Evolutionary conservation across 2,797 vertebrate species (phyloP).

Genomic region (Thripadectes ignobilis): DNA sequence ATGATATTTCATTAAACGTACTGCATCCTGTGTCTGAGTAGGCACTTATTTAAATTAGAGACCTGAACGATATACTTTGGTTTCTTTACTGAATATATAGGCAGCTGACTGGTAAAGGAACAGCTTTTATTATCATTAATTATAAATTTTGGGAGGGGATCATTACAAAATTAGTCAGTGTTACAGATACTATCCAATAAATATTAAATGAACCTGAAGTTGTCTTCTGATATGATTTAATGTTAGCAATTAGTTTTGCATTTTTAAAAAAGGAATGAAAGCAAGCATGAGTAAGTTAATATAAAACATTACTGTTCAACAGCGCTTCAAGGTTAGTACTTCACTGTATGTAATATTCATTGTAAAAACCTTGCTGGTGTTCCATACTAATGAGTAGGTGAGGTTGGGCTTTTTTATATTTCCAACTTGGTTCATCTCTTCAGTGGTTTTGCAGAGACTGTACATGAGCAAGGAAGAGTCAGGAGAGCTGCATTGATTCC

Average conservation of each 20-base stretch:
- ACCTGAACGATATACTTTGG: neutral
- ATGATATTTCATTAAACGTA: neutral
- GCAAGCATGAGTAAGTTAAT: constrained; percentile 53
- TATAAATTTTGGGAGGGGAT: constrained; percentile 33
- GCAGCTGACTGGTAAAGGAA: neutral
- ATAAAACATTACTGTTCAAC: constrained; percentile 46
- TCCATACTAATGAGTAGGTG: constrained; percentile 48
- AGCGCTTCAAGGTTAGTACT: constrained; percentile 44
- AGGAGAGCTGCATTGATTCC: neutral
- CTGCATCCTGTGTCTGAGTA: neutral
- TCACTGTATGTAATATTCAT: constrained; percentile 40
- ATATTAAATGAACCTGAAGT: constrained; percentile 60
- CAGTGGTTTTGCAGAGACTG: neutral
- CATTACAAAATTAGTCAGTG: constrained; percentile 41
- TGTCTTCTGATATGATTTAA: constrained; percentile 51
- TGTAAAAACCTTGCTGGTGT: constrained; percentile 16
- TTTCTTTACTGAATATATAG: neutral
- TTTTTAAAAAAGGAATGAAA: constrained; percentile 49
- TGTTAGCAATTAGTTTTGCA: constrained; percentile 59
- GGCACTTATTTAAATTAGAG: neutral
- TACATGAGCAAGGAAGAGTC: neutral
- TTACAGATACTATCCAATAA: constrained; percentile 38
- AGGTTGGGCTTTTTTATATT: neutral
- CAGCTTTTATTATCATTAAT: constrained; percentile 5
- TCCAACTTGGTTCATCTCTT: constrained; percentile 23